Conservation (phyloP, 2,113 vertebrate species). For the Ageneiosus marmoratus region DNA sequence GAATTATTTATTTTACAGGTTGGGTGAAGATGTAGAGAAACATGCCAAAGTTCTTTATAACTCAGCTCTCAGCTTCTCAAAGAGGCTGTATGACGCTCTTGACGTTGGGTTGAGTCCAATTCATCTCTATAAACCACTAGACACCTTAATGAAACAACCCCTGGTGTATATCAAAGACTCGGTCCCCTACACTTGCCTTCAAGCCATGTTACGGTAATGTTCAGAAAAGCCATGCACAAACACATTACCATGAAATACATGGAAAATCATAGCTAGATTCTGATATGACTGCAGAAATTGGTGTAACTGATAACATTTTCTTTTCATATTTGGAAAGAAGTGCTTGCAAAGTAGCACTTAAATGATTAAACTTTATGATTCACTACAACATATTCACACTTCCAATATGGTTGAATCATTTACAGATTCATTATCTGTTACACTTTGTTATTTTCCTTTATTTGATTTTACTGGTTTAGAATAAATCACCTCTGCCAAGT, state of each 20-base stretch:
- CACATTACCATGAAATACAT: not conserved
- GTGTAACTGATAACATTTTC: not conserved
- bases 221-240: not conserved
- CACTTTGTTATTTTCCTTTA: not conserved
- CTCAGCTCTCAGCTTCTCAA: conserved; percentile 73
- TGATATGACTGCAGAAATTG: not conserved
- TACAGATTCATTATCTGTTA: not conserved
- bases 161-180: conserved; percentile 70
- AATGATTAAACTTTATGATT: not conserved
- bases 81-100: conserved; percentile 75
- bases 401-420: not conserved
- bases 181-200: conserved; percentile 68
- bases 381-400: not conserved
- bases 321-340: not conserved
- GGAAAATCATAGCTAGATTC: not conserved
- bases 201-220: conserved; percentile 77
- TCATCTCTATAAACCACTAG: conserved; percentile 68
- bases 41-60: conserved; percentile 74
- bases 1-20: conserved; percentile 64
- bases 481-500: conserved; percentile 68
- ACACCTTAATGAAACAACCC: conserved; percentile 62
- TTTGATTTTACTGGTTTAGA: conserved; percentile 58
- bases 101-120: conserved; percentile 69
- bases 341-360: not conserved
- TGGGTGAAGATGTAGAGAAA: conserved; percentile 47